phyloP scores from a whole-genome alignment of 2,888 invertebrate species.

The Chironomus riparius region DNA sequence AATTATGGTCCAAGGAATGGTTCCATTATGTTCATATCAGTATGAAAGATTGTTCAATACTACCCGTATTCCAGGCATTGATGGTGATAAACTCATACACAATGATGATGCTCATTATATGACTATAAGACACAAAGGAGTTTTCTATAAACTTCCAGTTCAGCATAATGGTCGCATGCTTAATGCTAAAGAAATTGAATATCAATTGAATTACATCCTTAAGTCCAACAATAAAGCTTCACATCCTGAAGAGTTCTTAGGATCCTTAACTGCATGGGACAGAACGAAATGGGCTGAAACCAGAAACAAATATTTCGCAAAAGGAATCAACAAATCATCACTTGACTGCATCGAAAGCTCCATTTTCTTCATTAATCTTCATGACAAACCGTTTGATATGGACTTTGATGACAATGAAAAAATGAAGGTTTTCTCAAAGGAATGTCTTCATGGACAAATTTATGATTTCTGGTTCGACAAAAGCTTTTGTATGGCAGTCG shows the following conservation, averaged over 20 bases:
- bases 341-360: conserved; percentile 85
- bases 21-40: conserved; percentile 96
- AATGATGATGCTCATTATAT: conserved; percentile 85
- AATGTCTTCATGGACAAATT: conserved; percentile 88
- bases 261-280: conserved; percentile 87
- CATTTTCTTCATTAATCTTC: conserved; percentile 86
- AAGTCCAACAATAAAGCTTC: conserved; percentile 58
- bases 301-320: conserved; percentile 66
- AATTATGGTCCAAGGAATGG: conserved; percentile 81
- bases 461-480: conserved; percentile 99
- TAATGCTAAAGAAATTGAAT: conserved; percentile 82
- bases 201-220: conserved; percentile 82
- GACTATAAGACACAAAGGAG: conserved; percentile 85
- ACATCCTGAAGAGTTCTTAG: conserved; percentile 77
- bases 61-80: conserved; percentile 85
- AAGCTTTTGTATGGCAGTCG: conserved; percentile 91
- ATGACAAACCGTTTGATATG: conserved; percentile 81
- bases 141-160: conserved; percentile 88
- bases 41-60: conserved; percentile 97
- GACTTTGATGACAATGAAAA: conserved; percentile 64
- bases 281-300: conserved; percentile 84
- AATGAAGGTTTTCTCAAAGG: conserved; percentile 75
- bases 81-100: conserved; percentile 85
- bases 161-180: conserved; percentile 76
- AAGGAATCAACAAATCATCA: conserved; percentile 84